Evolutionary conservation across 2,113 vertebrate species (phyloP).

Genomic region (Hepsetus odoe): DNA sequence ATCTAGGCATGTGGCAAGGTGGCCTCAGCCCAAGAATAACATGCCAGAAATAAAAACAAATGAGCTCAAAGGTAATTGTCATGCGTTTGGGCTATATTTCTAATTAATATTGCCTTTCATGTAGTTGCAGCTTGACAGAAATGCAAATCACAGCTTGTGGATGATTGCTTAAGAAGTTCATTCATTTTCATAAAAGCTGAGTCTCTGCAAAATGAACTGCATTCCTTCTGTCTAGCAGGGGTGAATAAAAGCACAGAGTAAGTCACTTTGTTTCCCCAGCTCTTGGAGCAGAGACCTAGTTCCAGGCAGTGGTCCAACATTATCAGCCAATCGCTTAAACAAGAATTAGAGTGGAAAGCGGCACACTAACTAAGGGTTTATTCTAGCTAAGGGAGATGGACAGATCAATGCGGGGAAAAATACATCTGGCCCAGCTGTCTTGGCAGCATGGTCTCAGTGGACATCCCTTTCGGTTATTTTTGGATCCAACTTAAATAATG

Average conservation of each 20-base stretch:
- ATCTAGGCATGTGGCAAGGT: neutral
- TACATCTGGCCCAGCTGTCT: neutral
- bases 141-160: conserved; percentile 2
- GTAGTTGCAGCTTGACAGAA: neutral
- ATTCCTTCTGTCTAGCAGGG: neutral
- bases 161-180: neutral
- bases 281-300: neutral
- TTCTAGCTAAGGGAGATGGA: conserved; percentile 36
- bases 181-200: conserved; percentile 10
- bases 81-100: neutral
- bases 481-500: conserved; percentile 15
- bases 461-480: conserved; percentile 14
- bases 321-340: conserved; percentile 30
- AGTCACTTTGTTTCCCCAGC: conserved; percentile 9
- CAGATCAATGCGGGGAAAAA: conserved; percentile 31
- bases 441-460: neutral
- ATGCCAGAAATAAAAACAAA: neutral
- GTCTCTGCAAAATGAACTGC: neutral
- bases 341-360: conserved; percentile 6
- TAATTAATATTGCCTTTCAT: neutral
- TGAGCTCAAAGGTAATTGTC: conserved; percentile 1
- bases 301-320: conserved; percentile 17
- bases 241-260: neutral
- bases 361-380: conserved; percentile 35
- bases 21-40: neutral